These are phyloP conservation scores for Aphelenchoides bicaudatus DNA, from an alignment of 2,888 invertebrate genomes.

Conservation along the genomic window DNA sequence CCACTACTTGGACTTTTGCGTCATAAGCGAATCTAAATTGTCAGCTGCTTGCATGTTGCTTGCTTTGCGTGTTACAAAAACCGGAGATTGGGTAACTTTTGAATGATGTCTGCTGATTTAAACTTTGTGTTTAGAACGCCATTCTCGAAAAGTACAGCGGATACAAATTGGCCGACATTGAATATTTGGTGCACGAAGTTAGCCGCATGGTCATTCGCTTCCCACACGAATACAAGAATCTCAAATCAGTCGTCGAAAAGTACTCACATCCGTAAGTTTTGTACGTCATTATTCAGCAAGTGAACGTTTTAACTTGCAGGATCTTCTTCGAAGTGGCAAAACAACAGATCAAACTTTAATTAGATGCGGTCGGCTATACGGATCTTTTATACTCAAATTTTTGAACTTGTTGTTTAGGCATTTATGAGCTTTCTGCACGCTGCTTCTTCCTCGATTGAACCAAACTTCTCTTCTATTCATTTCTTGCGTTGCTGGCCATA, in stretches of 20 bases:
- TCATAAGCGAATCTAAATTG: conserved; percentile 78
- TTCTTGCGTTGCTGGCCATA: too few species aligned
- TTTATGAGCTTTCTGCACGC: too few species aligned
- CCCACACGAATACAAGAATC: conserved; percentile 17
- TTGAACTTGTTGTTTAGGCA: too few species aligned
- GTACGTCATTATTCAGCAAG: background rate
- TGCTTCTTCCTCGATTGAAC: too few species aligned
- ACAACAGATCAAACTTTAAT: conserved; percentile 7
- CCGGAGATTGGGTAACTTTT: conserved; percentile 32
- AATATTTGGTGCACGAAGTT: conserved; percentile 51
- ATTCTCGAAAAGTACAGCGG: conserved; percentile 51
- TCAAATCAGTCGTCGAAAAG: conserved; percentile 43
- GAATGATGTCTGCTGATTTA: background rate
- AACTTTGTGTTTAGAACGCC: conserved; percentile 35
- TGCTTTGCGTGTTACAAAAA: conserved; percentile 74
- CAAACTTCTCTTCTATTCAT: too few species aligned
- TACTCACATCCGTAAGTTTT: conserved; percentile 49
- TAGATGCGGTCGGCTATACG: background rate
- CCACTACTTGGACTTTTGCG: conserved; percentile 81
- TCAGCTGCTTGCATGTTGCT: conserved; percentile 83
- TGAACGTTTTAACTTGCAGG: conserved; percentile 14
- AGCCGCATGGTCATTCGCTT: conserved; percentile 38
- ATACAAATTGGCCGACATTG: conserved; percentile 42
- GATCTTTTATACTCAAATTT: too few species aligned
- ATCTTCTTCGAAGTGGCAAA: conserved; percentile 34